Conservation (phyloP, 2,888 invertebrate genomes). For the Megamerina dolium region DNA sequence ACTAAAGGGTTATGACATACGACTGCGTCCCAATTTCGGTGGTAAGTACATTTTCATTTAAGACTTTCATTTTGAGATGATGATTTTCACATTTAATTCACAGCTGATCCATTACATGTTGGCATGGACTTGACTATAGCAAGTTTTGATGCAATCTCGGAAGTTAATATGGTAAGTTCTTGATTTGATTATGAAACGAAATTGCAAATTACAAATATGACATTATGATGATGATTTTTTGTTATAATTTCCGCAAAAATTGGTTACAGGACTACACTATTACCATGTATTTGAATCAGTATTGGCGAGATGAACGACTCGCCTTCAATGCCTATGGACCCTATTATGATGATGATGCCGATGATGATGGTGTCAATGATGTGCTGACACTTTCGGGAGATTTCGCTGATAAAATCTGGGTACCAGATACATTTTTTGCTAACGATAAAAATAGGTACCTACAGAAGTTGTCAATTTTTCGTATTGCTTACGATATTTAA, state of each 20-base stretch:
- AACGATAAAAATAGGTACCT: conserved; percentile 93
- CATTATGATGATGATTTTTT: no score
- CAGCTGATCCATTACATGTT: conserved; percentile 86
- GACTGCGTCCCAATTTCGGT: conserved; percentile 88
- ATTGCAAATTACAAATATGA: no score
- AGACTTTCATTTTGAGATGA: no score
- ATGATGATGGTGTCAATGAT: conserved; percentile 60
- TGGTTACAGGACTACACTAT: conserved; percentile 87
- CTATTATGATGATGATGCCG: conserved; percentile 45
- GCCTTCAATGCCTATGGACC: conserved; percentile 67
- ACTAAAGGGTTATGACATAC: conserved; percentile 86
- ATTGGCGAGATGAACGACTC: conserved; percentile 95
- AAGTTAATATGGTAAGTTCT: conserved; percentile 98
- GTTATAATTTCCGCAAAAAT: no score
- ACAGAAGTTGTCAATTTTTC: not conserved
- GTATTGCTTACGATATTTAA: conserved; percentile 1
- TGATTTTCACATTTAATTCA: conserved; percentile 1
- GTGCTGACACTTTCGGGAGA: conserved; percentile 92
- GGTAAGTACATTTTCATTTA: no score
- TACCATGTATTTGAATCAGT: conserved; percentile 97
- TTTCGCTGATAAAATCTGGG: conserved; percentile 98
- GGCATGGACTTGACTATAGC: conserved; percentile 98
- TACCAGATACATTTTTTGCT: conserved; percentile 98
- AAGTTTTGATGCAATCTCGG: conserved; percentile 97
- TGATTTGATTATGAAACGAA: no score